Evolutionary conservation across 92 coral and sea anemone genomes (phyloP), one percentile per base, ranked within the genome.

Genomic region (Plumapathes pennacea): DNA sequence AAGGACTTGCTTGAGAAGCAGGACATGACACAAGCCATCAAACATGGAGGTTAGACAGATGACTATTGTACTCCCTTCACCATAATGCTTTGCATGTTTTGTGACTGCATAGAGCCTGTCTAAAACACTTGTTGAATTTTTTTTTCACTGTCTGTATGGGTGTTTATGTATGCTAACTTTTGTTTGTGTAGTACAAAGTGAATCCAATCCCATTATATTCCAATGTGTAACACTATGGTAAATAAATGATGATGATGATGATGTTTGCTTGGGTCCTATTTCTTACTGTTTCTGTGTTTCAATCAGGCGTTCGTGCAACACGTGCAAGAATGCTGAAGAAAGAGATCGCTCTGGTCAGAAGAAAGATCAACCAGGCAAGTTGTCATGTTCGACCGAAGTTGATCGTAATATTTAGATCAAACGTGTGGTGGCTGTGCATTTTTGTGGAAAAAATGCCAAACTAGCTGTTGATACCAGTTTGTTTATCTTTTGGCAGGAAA

Each of bases 1-100:
- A 89, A 80, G 57, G 99, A 94, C 47, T 61, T 94, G 34, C 76
- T 73, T 25, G 99, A 94, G 36, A 94, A 94, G 54, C 86, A 84
- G 31, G 99, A 89, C 58, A 94, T 94, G 99, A 94, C 99, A 9
- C 99, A 94, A 26, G 97, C 99, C 34, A 94, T 94, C 54, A 94
- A 94, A 60, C 92, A 85, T 73, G 96, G 99, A 72, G 89, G 97
- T 94, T 52, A n/a, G n/a, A n/a, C n/a, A n/a, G n/a, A n/a, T n/a
- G n/a, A n/a, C n/a, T n/a, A n/a, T n/a, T n/a, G n/a, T n/a, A n/a
- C n/a, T n/a, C n/a, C n/a, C n/a, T n/a, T n/a, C n/a, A n/a, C n/a
- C n/a, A n/a, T n/a, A n/a, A n/a, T n/a, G n/a, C n/a, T n/a, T n/a
- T n/a, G n/a, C n/a, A n/a, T n/a, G n/a, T n/a, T n/a, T n/a, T n/a